Conservation (phyloP, 1,140 invertebrate genomes). For the Drosophila azteca region DNA sequence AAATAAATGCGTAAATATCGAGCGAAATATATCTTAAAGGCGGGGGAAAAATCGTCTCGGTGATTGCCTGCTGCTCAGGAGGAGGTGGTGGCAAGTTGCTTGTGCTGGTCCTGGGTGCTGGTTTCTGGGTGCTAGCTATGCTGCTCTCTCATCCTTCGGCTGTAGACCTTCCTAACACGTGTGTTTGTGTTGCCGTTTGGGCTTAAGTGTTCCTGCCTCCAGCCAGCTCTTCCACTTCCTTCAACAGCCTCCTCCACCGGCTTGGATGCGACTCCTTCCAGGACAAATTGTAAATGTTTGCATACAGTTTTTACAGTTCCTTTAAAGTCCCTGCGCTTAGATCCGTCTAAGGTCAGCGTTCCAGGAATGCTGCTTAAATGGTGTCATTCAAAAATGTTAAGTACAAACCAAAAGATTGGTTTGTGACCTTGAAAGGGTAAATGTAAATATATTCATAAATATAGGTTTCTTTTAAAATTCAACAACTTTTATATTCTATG, state of each 20-base stretch:
- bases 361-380: slow-evolving; percentile 10
- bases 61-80: slow-evolving; percentile 48
- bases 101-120: not conserved
- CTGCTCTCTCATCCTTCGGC: slow-evolving; percentile 28
- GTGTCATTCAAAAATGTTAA: not conserved
- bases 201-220: slow-evolving; percentile 47
- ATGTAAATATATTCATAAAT: no score
- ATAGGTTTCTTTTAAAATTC: no score
- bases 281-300: slow-evolving; percentile 34
- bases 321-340: slow-evolving; percentile 47
- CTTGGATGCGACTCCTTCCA: not conserved
- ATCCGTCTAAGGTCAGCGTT: slow-evolving; percentile 20
- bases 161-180: slow-evolving; percentile 46
- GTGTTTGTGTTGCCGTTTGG: slow-evolving; percentile 57
- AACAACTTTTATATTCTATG: no score
- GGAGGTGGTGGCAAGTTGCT: slow-evolving; percentile 2
- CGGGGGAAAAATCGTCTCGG: slow-evolving; percentile 15
- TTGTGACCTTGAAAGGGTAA: no score
- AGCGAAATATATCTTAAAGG: slow-evolving; percentile 33
- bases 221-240: slow-evolving; percentile 9
- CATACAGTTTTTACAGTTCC: slow-evolving; percentile 28
- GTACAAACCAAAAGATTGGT: no score
- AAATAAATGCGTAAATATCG: slow-evolving; percentile 76
- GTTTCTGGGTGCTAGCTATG: not conserved
- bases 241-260: slow-evolving; percentile 22